Evolutionary conservation across 2,113 vertebrate genomes (phyloP), one percentile per base, ranked within the genome.

Genomic region (Tricholaema leucomelas): DNA sequence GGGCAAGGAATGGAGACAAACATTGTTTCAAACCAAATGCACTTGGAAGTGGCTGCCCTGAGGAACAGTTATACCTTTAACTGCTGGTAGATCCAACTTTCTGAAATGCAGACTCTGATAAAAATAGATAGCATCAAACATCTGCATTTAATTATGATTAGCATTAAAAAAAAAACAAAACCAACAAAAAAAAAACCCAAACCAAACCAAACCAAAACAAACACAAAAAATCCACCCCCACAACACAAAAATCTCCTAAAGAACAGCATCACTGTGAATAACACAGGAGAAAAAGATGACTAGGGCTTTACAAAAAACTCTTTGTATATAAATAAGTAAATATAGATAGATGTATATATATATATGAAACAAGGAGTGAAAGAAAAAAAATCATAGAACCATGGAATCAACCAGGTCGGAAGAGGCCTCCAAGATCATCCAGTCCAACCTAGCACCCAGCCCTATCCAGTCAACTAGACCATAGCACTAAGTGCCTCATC

Each of bases 1-100:
- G 87, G 73, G 48, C 52, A 92, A 87, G 77, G 77, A 85, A 64
- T n/a, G 23, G 80, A 88, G 92, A 90, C 50, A 80, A 92, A 69
- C 31, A 30, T 21, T 73, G 60, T 77, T 94, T 90, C 67, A 77
- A 56, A 85, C 23, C 42, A 77, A 94, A 77, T n/a, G 15, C 20
- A 13, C 8, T 95, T 82, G 36, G 60, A 94, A 87, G 25, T 40
- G 65, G 15, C 42, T 64, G 7, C 75, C 33, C 7, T 80, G 56
- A 65, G 64, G 81, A 94, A 67, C 12, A 80, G 36, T 85, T 85
- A 56, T 71, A 82, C 38, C 89, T 77, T 52, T 67, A 85, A 87
- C 66, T 82, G 40, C 21, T 85, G 40, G 33, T 86, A 61, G 20
- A 74, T 77, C 14, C 70, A 38, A 56, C 31, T 60, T 82, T 71